These are phyloP conservation scores for Clanis bilineata DNA, from an alignment of 2,888 invertebrate genomes.

Conservation along the genomic window DNA sequence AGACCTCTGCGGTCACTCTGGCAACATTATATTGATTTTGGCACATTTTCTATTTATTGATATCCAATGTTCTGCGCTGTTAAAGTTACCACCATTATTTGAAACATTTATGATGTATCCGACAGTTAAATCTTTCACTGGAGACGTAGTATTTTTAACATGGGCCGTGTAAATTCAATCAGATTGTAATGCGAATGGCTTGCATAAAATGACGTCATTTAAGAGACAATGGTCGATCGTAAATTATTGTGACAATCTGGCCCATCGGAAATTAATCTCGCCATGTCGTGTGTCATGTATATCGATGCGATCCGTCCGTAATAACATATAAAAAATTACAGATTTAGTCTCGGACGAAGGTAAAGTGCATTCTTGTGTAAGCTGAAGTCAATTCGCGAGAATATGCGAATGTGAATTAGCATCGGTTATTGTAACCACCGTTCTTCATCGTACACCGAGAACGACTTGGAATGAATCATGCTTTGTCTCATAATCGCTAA, in stretches of 20 bases:
- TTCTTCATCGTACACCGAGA: conserved; percentile 30
- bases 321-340: conserved; percentile 72
- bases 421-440: conserved; percentile 48
- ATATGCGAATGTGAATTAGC: conserved; percentile 66
- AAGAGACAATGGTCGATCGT: conserved; percentile 76
- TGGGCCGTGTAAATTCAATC: conserved; percentile 42
- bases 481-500: conserved; percentile 44
- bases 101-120: neutral
- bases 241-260: conserved; percentile 78
- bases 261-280: conserved; percentile 78
- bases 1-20: conserved; percentile 35
- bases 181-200: conserved; percentile 50
- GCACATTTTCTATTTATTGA: conserved; percentile 13
- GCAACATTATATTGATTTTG: conserved; percentile 14
- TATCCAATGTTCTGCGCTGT: neutral
- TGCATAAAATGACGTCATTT: conserved; percentile 70
- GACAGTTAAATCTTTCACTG: conserved; percentile 7
- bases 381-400: conserved; percentile 69
- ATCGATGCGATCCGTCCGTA: conserved; percentile 58
- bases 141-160: conserved; percentile 14
- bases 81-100: neutral
- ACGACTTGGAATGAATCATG: conserved; percentile 43
- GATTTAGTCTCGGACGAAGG: conserved; percentile 65
- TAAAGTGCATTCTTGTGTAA: conserved; percentile 80
- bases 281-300: conserved; percentile 69